phyloP scores from a whole-genome alignment of 2,888 invertebrate genomes.

The Julus scanicus region DNA sequence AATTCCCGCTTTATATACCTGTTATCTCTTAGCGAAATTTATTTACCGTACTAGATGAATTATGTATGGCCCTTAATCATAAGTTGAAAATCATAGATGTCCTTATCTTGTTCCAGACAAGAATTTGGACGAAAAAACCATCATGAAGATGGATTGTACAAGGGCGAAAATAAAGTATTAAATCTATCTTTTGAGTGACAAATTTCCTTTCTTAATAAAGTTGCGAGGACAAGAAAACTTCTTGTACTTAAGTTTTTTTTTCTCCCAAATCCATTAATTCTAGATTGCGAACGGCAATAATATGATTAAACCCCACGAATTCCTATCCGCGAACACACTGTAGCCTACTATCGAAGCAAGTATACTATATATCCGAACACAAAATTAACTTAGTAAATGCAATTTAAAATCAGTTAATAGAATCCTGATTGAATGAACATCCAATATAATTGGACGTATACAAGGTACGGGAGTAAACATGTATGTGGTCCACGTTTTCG shows the following conservation, averaged over 20 bases:
- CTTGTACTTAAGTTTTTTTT: neutral
- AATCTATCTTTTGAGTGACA: neutral
- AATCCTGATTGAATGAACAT: slow-evolving; percentile 20
- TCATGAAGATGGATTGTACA: neutral
- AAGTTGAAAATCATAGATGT: slow-evolving; percentile 30
- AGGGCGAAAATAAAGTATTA: neutral
- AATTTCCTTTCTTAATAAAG: neutral
- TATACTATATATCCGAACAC: no score
- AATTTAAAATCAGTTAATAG: neutral
- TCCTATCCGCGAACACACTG: no score
- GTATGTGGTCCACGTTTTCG: neutral
- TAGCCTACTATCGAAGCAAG: no score
- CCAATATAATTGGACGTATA: neutral
- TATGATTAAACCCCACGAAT: slow-evolving; percentile 8
- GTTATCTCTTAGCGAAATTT: neutral
- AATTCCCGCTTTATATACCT: neutral
- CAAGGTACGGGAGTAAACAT: neutral
- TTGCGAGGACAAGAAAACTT: neutral
- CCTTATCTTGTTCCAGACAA: neutral
- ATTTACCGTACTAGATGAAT: neutral
- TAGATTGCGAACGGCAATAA: neutral
- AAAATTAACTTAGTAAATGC: slow-evolving; percentile 21
- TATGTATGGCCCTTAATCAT: slow-evolving; percentile 21
- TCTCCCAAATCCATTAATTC: no score
- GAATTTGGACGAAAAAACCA: neutral